phyloP scores from a whole-genome alignment of 2,113 vertebrate genomes.

The Brevimyrus niger region DNA sequence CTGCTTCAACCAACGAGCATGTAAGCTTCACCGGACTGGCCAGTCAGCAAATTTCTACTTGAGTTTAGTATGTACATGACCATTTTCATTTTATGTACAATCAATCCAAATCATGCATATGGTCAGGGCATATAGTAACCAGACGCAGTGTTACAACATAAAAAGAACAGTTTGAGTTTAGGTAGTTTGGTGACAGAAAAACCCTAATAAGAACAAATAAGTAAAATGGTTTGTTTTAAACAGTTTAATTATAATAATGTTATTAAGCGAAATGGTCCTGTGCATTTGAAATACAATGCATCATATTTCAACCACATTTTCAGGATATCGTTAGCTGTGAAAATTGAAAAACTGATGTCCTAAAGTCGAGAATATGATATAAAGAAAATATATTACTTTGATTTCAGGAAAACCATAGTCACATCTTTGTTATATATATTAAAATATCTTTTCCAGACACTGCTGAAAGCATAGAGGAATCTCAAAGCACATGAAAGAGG shows the following conservation, averaged over 20 bases:
- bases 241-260: background rate
- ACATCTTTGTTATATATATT: slow-evolving; percentile 2
- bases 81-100: background rate
- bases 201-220: background rate
- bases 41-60: background rate
- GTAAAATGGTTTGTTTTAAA: background rate
- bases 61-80: background rate
- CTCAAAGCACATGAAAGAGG: background rate
- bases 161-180: background rate
- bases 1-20: background rate
- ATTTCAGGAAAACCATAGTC: slow-evolving; percentile 1
- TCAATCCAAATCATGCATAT: background rate
- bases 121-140: background rate
- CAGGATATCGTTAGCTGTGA: background rate
- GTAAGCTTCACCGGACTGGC: background rate
- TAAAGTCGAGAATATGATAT: background rate
- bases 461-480: background rate
- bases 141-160: background rate
- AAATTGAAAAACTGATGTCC: background rate
- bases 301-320: slow-evolving; percentile 2
- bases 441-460: background rate
- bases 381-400: slow-evolving; percentile 4
- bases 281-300: background rate
- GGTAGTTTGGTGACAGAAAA: background rate
- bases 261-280: background rate